Evolutionary conservation across 2,888 invertebrate genomes (phyloP).

Genomic region (Lasioglossum leucozonium): DNA sequence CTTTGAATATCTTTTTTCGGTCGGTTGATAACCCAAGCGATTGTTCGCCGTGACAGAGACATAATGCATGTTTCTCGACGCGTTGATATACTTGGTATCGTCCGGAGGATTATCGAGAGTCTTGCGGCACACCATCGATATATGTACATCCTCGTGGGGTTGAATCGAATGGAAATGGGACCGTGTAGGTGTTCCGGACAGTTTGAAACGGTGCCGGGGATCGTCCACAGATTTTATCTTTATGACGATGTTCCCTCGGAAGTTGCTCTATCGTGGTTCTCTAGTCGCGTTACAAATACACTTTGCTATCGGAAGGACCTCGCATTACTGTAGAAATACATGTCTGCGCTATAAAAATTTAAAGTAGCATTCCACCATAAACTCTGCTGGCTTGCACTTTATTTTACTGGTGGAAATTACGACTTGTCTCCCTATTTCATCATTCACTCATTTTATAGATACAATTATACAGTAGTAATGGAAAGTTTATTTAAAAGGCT

Average conservation of each 20-base stretch:
- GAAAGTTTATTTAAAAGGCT: neutral
- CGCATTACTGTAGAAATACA: neutral
- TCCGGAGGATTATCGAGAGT: slow-evolving; percentile 56
- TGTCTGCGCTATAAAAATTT: neutral
- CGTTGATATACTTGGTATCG: slow-evolving; percentile 51
- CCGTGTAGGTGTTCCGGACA: slow-evolving; percentile 40
- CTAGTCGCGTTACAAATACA: slow-evolving; percentile 1
- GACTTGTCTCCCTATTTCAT: neutral
- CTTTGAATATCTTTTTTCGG: neutral
- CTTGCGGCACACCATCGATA: slow-evolving; percentile 57
- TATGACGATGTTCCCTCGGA: slow-evolving; percentile 21
- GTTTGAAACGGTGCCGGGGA: slow-evolving; percentile 37
- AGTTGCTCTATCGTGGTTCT: slow-evolving; percentile 15
- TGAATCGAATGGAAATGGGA: slow-evolving; percentile 53
- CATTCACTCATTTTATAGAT: neutral
- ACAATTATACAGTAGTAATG: neutral
- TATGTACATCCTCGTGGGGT: slow-evolving; percentile 53
- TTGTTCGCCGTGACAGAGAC: slow-evolving; percentile 42
- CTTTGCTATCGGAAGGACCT: neutral
- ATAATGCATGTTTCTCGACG: slow-evolving; percentile 29
- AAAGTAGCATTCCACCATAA: neutral
- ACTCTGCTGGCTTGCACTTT: neutral
- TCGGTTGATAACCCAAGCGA: slow-evolving; percentile 35
- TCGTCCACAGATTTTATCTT: slow-evolving; percentile 40
- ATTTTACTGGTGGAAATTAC: neutral